phyloP scores from a whole-genome alignment of 1,140 invertebrate species.

The Ditylenchus dipsaci region DNA sequence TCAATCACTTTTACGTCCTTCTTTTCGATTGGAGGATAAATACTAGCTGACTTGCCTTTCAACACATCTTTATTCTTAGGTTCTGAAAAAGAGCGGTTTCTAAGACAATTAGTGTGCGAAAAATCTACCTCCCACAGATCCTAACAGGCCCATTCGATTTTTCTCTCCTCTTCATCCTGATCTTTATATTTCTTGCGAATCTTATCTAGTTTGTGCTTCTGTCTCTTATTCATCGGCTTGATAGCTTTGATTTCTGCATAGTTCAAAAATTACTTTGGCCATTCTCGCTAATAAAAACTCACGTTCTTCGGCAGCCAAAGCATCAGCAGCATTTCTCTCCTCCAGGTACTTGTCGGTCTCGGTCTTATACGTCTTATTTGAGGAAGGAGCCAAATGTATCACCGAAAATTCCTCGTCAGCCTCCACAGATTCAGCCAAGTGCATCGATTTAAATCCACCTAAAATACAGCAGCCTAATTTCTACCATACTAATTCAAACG shows the following conservation, averaged over 20 bases:
- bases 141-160: conserved; percentile 71
- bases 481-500: too few species aligned
- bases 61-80: too few species aligned
- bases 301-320: not conserved
- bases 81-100: too few species aligned
- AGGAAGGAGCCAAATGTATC: conserved; percentile 15
- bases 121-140: conserved; percentile 18
- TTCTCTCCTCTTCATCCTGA: conserved; percentile 90
- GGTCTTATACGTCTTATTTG: conserved; percentile 57
- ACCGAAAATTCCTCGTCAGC: conserved; percentile 59
- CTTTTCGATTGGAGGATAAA: not conserved
- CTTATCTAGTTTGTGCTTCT: conserved; percentile 84
- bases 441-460: conserved; percentile 42
- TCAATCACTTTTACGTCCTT: not conserved
- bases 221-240: conserved; percentile 64
- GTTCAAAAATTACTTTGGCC: too few species aligned
- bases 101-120: not conserved
- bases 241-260: conserved; percentile 43
- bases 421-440: conserved; percentile 21
- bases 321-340: conserved; percentile 31
- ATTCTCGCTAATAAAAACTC: too few species aligned
- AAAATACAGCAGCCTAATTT: conserved; percentile 12
- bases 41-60: too few species aligned
- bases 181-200: conserved; percentile 96
- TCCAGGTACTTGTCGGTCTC: conserved; percentile 45